Evolutionary conservation across 2,113 vertebrate genomes (phyloP), one percentile per base, ranked within the genome.

Genomic region (Charadrius vociferus): DNA sequence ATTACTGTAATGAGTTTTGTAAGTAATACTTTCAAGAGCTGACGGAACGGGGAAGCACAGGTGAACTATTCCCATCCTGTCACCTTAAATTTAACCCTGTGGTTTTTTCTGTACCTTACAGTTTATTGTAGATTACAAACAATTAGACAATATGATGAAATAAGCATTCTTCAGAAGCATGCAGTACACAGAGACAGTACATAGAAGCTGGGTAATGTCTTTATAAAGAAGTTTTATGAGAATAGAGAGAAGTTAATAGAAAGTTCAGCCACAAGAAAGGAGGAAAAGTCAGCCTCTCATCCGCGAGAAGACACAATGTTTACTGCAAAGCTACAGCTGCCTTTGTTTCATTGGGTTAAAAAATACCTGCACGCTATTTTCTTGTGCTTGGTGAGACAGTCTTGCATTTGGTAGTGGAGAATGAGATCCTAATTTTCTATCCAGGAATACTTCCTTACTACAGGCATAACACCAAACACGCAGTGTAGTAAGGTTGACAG

Each of bases 381-480:
- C 98, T 30, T 98, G 96, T 24, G 97, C 93, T 24, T 98, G 97
- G 14, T 98, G 98, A 95, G 97, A 96, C 10, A 97, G 91, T 96
- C 98, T 99, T 91, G 97, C 81, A 97, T 93, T 98, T 94, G 97
- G 90, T 27, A 98, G 96, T 2, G 98, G 97, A 50, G 98, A 98
- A 71, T 98, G 98, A 78, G 98, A 98, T 87, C 98, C 98, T n/a
- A 99, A 98, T 97, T 99, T 99, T 91, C 99, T 98, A 67, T 99
- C 99, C 97, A 99, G 97, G 97, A 99, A 99, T 17, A 99, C 99
- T 98, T 99, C 99, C 97, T 99, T 99, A 93, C 99, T 98, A 86
- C 99, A 99, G 95, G 99, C 99, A 2, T 99, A 99, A 98, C 99
- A 99, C 99, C 99, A 99, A 63, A 99, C 99, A 75, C 99, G 98